Conservation (phyloP, 2,113 vertebrate species). For the Myrmophylax atrothorax region DNA sequence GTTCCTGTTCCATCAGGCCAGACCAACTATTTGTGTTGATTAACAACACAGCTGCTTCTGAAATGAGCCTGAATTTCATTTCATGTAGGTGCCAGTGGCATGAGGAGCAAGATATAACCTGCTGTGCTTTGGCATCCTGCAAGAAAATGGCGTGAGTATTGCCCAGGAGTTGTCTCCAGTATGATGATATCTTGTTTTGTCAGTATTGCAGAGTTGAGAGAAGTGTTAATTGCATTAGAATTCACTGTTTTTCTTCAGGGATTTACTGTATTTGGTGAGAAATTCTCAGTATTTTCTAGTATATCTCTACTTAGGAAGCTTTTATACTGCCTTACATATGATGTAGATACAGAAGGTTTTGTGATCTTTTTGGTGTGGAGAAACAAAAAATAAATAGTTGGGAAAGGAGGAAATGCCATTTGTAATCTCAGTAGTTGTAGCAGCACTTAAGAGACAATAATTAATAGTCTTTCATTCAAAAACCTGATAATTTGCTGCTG, state of each 20-base stretch:
- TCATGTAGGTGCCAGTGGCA: constrained; percentile 80
- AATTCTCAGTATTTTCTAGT: neutral
- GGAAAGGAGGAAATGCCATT: neutral
- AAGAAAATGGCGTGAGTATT: constrained; percentile 80
- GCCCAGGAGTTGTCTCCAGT: neutral
- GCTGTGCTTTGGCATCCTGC: constrained; percentile 79
- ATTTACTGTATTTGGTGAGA: neutral
- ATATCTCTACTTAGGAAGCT: neutral
- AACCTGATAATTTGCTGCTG: neutral
- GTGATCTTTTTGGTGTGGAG: neutral
- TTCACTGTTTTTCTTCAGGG: neutral
- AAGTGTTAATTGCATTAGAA: neutral
- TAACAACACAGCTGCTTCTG: neutral
- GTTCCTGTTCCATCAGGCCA: neutral
- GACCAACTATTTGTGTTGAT: neutral
- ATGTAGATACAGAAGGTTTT: neutral
- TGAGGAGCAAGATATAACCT: constrained; percentile 78
- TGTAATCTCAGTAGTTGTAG: neutral
- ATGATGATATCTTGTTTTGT: neutral
- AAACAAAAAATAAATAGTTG: neutral
- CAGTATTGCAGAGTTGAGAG: neutral
- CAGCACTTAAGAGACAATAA: neutral
- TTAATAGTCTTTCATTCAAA: neutral
- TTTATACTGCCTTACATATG: neutral
- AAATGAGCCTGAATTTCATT: neutral